Evolutionary conservation across 2,888 invertebrate genomes (phyloP).

Genomic region (Lymantria monacha): DNA sequence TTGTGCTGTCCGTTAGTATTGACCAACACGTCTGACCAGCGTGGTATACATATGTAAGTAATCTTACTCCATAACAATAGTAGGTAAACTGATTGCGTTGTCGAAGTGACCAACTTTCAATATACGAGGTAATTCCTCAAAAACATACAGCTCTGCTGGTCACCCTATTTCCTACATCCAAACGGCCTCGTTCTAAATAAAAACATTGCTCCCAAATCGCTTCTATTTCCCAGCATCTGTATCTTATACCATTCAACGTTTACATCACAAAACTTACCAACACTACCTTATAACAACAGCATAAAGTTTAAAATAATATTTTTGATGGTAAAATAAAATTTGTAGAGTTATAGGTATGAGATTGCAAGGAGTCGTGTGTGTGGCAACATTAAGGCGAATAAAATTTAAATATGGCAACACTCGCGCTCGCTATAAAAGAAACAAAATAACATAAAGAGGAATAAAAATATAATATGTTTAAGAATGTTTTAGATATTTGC

Average conservation of each 20-base stretch:
- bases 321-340: constrained; percentile 18
- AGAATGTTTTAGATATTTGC: constrained; percentile 41
- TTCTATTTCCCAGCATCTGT: constrained; percentile 71
- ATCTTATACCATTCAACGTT: constrained; percentile 37
- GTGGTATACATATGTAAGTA: too few species aligned
- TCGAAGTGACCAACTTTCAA: too few species aligned
- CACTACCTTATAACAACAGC: constrained; percentile 30
- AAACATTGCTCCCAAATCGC: constrained; percentile 78
- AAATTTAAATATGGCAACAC: constrained; percentile 81
- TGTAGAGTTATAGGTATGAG: constrained; percentile 66
- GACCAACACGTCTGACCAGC: too few species aligned
- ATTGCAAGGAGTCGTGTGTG: constrained; percentile 75
- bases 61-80: too few species aligned
- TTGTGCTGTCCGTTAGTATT: too few species aligned
- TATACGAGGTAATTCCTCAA: too few species aligned
- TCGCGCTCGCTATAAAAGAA: constrained; percentile 67
- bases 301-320: constrained; percentile 23
- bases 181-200: constrained; percentile 77
- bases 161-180: constrained; percentile 44
- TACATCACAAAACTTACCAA: constrained; percentile 12
- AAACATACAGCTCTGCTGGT: constrained; percentile 16
- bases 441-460: constrained; percentile 68
- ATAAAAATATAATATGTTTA: constrained; percentile 53
- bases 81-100: too few species aligned
- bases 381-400: constrained; percentile 80